Conservation (phyloP, 2,797 vertebrate species). For the Hoplostethus atlanticus region DNA sequence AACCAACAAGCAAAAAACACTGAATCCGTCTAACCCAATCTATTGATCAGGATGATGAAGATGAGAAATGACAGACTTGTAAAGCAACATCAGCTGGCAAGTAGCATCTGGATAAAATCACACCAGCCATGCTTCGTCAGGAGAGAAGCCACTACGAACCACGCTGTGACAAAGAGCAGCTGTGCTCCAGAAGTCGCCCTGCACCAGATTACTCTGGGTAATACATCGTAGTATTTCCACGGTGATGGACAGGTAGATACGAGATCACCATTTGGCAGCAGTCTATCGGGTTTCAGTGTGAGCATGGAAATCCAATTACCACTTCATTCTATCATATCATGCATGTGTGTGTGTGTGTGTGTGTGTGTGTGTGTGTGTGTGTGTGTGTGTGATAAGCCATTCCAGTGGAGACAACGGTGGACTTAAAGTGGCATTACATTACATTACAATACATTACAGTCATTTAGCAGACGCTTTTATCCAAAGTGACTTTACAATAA, state of each 20-base stretch:
- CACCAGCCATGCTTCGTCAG: constrained; percentile 43
- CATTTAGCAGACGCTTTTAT: too few relatives aligned
- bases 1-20: constrained; percentile 43
- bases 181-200: constrained; percentile 29
- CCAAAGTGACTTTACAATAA: too few relatives aligned
- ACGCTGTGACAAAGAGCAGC: constrained; percentile 54
- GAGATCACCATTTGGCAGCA: constrained; percentile 65
- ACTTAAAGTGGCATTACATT: constrained; percentile 28
- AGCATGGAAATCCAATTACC: constrained; percentile 75
- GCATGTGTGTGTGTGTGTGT: constrained; percentile 10
- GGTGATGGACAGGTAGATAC: constrained; percentile 67
- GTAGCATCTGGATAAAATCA: constrained; percentile 61
- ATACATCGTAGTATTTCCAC: constrained; percentile 32
- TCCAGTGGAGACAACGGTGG: constrained; percentile 6
- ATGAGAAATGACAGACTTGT: constrained; percentile 7
- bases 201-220: constrained; percentile 45
- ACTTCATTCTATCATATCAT: constrained; percentile 56
- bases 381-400: constrained; percentile 39
- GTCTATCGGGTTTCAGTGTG: constrained; percentile 71
- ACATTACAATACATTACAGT: too few relatives aligned
- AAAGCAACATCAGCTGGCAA: constrained; percentile 38
- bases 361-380: constrained; percentile 15
- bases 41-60: constrained; percentile 28
- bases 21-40: constrained; percentile 29
- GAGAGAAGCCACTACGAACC: constrained; percentile 41